These are phyloP conservation scores for Crypturellus undulatus DNA, from an alignment of 2,113 vertebrate genomes.

Conservation along the genomic window DNA sequence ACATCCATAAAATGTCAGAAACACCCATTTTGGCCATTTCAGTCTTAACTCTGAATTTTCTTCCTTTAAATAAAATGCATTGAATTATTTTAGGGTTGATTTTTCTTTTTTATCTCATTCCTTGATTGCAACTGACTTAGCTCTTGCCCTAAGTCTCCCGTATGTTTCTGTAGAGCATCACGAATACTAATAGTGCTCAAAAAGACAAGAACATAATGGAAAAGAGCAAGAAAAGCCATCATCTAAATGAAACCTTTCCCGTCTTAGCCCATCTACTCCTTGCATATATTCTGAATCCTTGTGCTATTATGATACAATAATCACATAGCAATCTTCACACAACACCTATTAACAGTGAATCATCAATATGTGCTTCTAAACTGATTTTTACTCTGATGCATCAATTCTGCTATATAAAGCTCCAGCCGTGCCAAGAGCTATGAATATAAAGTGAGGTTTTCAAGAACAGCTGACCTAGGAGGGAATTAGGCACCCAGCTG, in stretches of 20 bases:
- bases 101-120: not conserved
- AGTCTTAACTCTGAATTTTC: slow-evolving; percentile 25
- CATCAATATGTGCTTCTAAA: not conserved
- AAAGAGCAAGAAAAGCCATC: not conserved
- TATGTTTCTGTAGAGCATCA: not conserved
- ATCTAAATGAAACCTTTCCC: not conserved
- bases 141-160: slow-evolving; percentile 5
- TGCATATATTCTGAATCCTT: not conserved
- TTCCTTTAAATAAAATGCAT: slow-evolving; percentile 8
- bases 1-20: slow-evolving; percentile 63
- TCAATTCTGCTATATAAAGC: not conserved
- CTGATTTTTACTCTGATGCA: not conserved
- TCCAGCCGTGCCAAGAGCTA: not conserved
- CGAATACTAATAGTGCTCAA: slow-evolving; percentile 16
- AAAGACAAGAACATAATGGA: not conserved
- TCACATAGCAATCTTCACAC: not conserved
- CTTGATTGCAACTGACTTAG: not conserved
- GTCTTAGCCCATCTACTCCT: not conserved
- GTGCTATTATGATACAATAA: not conserved
- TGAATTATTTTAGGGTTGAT: not conserved
- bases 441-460: not conserved
- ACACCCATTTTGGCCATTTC: slow-evolving; percentile 35
- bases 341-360: not conserved
- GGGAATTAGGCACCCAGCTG: not conserved
- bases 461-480: not conserved